Evolutionary conservation across 2,888 invertebrate genomes (phyloP), one percentile per base, ranked within the genome.

Genomic region (Synergus gifuensis): DNA sequence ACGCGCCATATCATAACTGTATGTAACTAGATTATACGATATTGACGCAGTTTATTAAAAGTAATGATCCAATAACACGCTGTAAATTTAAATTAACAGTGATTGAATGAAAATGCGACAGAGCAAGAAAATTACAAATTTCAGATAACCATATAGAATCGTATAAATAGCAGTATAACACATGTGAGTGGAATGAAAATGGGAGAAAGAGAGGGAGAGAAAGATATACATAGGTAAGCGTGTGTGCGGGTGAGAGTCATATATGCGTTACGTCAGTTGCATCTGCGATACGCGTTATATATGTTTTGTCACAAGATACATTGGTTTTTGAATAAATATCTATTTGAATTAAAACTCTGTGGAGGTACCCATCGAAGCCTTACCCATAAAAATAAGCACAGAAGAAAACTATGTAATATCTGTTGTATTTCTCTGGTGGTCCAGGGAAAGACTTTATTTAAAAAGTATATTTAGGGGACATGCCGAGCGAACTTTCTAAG

Each of bases 291-390:
- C 87, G 86, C 87, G 87, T 88, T 88, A 88, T 88, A 88, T 87
- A 90, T 90, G 90, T 90, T 90, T 91, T 90, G 88, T 90, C 90
- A 89, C 87, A 86, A 89, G 88, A 90, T 89, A 90, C 88, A 90
- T 86, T 90, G 89, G 86, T 91, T 91, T 91, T 91, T 90, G 85
- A 90, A 91, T 90, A 89, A 90, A 90, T 89, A 90, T 90, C 90
- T 91, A 90, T 90, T 91, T 91, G 89, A 90, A 80, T 60, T 83
- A 81, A 82, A 80, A 79, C 16, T 4, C 16, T 40, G 36, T 28
- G 1, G 9, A 69, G 36, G 5, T 36, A 54, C 9, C 14, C 7
- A 54, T 73, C 36, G 8, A 22, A 22, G 12, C 60, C 60, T 60
- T 22, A 12, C 60, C 60, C 12, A 12, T 18, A 22, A 60, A 22